These are phyloP conservation scores for Podocnemis expansa DNA, from an alignment of 2,113 vertebrate species.

Conservation along the genomic window DNA sequence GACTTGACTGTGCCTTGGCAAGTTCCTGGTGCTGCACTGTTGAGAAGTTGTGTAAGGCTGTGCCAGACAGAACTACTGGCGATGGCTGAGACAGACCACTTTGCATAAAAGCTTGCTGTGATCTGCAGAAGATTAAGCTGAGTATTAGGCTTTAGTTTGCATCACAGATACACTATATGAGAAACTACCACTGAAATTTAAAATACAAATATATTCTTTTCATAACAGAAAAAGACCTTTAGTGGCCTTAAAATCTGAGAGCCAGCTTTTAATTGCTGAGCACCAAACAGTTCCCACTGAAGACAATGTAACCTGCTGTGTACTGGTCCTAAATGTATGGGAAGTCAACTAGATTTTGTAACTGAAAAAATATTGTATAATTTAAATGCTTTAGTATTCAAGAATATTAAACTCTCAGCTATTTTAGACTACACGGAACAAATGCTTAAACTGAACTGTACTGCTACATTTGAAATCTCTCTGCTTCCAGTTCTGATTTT, in stretches of 20 bases:
- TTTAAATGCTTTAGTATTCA: neutral
- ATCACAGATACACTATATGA: neutral
- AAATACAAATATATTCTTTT: neutral
- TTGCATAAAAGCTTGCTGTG: constrained; percentile 98
- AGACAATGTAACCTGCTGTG: neutral
- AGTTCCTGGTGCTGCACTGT: constrained; percentile 93
- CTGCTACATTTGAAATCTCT: neutral
- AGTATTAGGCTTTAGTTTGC: neutral
- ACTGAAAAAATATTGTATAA: neutral
- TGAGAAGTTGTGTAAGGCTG: constrained; percentile 93
- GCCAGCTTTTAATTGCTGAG: neutral
- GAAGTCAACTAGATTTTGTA: neutral
- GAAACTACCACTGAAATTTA: neutral
- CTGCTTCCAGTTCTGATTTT: neutral
- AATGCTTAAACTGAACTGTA: neutral
- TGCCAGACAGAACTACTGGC: constrained; percentile 92
- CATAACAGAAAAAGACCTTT: neutral
- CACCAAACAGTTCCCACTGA: neutral
- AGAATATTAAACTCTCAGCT: neutral
- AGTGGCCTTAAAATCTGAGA: rapidly evolving
- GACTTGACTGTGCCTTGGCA: constrained; percentile 92
- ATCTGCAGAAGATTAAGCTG: constrained; percentile 77
- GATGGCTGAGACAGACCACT: constrained; percentile 95
- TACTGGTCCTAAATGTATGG: neutral
- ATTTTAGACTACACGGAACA: neutral